Percentiles rank a stretch among this genome's conserved stretches.
These are phyloP conservation scores for Tiaroga cobitis DNA, from an alignment of 2,797 vertebrate species.

Conservation along the genomic window DNA sequence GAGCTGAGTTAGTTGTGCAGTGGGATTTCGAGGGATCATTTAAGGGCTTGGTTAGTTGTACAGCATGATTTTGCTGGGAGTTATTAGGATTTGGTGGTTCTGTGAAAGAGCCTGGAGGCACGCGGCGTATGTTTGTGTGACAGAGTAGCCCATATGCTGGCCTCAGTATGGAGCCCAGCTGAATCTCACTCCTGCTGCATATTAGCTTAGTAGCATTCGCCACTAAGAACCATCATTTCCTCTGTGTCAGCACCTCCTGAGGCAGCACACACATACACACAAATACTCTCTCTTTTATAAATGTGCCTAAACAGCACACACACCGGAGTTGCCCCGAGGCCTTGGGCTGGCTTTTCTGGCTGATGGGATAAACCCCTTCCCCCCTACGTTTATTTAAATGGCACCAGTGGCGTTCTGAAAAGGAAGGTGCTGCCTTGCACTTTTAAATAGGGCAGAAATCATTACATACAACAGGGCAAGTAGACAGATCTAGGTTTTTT, in stretches of 20 bases:
- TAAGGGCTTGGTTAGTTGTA: slow-evolving; percentile 15
- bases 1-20: slow-evolving; percentile 8
- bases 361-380: slow-evolving; percentile 44
- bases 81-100: slow-evolving; percentile 36
- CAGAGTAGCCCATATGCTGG: slow-evolving; percentile 58
- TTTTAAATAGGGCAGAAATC: slow-evolving; percentile 54
- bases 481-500: slow-evolving; percentile 44
- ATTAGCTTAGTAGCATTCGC: slow-evolving; percentile 47
- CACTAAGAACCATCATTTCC: slow-evolving; percentile 60
- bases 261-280: slow-evolving; percentile 52
- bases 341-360: slow-evolving; percentile 38
- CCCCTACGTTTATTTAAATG: slow-evolving; percentile 48
- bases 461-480: slow-evolving; percentile 34
- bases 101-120: slow-evolving; percentile 35
- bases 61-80: slow-evolving; percentile 24
- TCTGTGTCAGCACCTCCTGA: slow-evolving; percentile 62
- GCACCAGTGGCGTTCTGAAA: slow-evolving; percentile 31
- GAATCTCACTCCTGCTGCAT: slow-evolving; percentile 53
- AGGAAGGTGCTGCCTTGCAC: slow-evolving; percentile 56
- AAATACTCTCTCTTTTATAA: slow-evolving; percentile 30
- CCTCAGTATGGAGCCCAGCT: slow-evolving; percentile 33
- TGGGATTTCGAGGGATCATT: slow-evolving; percentile 6
- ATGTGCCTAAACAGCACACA: slow-evolving; percentile 29
- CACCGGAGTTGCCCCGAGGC: slow-evolving; percentile 43
- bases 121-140: slow-evolving; percentile 45